Conservation (phyloP, 2,797 vertebrate species). For the Peromyscus aztecus region DNA sequence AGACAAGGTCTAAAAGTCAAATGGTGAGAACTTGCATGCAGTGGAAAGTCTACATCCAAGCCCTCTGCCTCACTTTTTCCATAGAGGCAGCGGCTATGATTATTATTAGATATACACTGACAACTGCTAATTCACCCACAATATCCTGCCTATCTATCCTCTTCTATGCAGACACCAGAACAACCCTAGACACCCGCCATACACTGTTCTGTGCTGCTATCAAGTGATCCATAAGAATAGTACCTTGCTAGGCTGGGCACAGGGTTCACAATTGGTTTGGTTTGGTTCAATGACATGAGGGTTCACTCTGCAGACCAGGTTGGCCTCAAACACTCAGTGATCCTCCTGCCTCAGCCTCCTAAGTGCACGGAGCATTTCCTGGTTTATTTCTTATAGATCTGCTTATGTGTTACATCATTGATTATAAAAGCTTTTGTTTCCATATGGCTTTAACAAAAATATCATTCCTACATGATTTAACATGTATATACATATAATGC, state of each 20-base stretch:
- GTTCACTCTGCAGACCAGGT: not conserved
- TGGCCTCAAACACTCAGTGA: not conserved
- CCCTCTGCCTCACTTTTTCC: not conserved
- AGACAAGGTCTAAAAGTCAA: slow-evolving; percentile 30
- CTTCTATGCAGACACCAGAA: not conserved
- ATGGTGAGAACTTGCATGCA: not conserved
- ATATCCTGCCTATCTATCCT: not conserved
- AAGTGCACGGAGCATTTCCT: not conserved
- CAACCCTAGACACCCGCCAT: not conserved
- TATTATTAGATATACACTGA: not conserved
- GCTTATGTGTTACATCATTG: not conserved
- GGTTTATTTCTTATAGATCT: not conserved
- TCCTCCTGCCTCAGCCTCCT: not conserved
- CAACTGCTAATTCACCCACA: not conserved
- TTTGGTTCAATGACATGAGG: not conserved
- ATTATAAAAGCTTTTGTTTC: not conserved
- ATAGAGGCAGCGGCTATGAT: not conserved
- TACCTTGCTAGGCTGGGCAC: no score
- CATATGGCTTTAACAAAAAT: not conserved
- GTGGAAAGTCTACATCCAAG: not conserved
- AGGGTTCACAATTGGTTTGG: not conserved
- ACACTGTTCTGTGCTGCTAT: not conserved
- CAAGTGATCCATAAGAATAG: not conserved
- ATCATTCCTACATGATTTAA: not conserved
- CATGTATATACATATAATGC: fast-evolving